Base-by-base conservation (phyloP, 1,140 invertebrate species). In the Mactra quadrangularis region DNA sequence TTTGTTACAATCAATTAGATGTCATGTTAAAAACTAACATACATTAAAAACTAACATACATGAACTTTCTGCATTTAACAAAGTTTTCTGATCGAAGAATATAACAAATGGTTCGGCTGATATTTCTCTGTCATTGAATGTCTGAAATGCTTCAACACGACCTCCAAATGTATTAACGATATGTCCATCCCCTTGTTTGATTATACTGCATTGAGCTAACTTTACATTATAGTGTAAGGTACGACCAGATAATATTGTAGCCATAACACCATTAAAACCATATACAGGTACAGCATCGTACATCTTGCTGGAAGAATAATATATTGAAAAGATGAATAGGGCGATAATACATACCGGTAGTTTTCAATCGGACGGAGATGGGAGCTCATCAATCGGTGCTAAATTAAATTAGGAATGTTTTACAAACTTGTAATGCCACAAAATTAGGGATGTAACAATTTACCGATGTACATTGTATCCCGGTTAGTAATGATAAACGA, bases 11-110 rank as follows among this genome's bases (percentile, higher is more conserved):
- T n/a, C n/a, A n/a, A n/a, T n/a, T n/a, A n/a, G n/a, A n/a, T n/a
- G n/a, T n/a, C n/a, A n/a, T n/a, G n/a, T n/a, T n/a, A n/a, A n/a
- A n/a, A n/a, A n/a, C n/a, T n/a, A n/a, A n/a, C n/a, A n/a, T n/a
- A n/a, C n/a, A n/a, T n/a, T n/a, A n/a, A n/a, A n/a, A n/a, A n/a
- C n/a, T n/a, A n/a, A n/a, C n/a, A n/a, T n/a, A n/a, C n/a, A n/a
- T n/a, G n/a, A 19, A 76, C 74, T 57, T 76, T 0, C 27, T 27
- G 27, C 29, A 31, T 50, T 53, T n/a, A 50, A 50, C n/a, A 76
- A 38, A 55, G 62, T 76, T 41, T 64, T 76, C 41, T 76, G 74
- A 35, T 76, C 74, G 59, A 76, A 76, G 35, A 76, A 76, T 33
- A 62, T 57, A 1, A 76, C 6, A 22, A 76, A 76, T 38, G 74